Evolutionary conservation across 2,113 vertebrate genomes (phyloP).

Genomic region (Cnemophilus loriae): DNA sequence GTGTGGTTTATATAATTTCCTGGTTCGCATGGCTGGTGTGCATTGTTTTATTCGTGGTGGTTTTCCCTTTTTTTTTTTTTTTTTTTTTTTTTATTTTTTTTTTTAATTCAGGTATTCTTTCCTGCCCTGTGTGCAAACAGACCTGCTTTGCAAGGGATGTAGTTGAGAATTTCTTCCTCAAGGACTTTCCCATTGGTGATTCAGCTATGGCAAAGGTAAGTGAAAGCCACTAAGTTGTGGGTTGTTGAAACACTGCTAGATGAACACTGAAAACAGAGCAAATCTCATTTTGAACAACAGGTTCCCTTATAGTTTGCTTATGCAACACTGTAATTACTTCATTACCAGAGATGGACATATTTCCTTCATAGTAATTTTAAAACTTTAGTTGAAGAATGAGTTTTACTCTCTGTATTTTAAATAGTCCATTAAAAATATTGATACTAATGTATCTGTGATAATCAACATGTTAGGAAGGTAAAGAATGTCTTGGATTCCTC

Average conservation of each 20-base stretch:
- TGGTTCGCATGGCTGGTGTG: neutral
- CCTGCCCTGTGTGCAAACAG: constrained; percentile 55
- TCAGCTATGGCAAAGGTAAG: constrained; percentile 78
- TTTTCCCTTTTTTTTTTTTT: neutral
- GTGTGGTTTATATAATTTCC: neutral
- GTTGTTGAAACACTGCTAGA: neutral
- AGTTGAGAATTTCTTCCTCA: constrained; percentile 67
- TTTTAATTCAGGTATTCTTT: constrained; percentile 60
- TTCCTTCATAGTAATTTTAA: neutral
- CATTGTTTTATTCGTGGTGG: neutral
- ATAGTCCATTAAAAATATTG: neutral
- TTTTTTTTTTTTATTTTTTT: neutral
- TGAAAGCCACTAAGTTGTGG: neutral
- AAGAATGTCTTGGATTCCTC: neutral
- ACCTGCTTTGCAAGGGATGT: constrained; percentile 71
- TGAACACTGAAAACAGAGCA: neutral
- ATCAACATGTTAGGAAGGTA: neutral
- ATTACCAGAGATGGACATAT: neutral
- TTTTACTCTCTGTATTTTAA: neutral
- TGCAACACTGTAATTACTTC: neutral
- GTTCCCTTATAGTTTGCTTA: neutral
- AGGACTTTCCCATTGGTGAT: constrained; percentile 21
- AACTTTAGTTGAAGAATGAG: neutral
- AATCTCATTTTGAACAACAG: neutral
- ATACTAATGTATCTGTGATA: neutral